Base-by-base conservation (phyloP, 2,797 vertebrate species). In the Molothrus aeneus region DNA sequence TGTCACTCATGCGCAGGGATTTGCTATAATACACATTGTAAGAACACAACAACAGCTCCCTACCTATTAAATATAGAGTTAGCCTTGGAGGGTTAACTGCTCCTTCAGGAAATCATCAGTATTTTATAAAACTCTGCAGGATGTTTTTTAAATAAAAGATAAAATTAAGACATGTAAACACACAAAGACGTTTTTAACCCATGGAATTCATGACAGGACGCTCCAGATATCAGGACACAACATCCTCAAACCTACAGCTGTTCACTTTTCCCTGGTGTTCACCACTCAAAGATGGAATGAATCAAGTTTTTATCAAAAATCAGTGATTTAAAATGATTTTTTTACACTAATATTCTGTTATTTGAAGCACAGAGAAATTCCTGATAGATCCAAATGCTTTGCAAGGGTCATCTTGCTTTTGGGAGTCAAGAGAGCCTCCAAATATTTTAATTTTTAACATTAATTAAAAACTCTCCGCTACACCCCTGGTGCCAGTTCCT, bases 21-120 rank as follows among this genome's bases (percentile, higher is more conserved):
- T 94, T 90, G 90, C 95, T 95, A 95, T 66, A 66, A 92, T 86
- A 94, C 89, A 96, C 51, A 80, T n/a, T 43, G 68, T 85, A 81
- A 95, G 91, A 95, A 94, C 80, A 87, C 79, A 43, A 80, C 15
- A 69, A 84, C 72, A 80, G 70, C 64, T 93, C 90, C 92, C 91
- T 81, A 84, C 45, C 51, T 16, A 79, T 88, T 91, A 81, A 72
- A 63, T 40, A 80, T 3, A 69, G 63, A 42, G 47, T 54, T 57
- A 61, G 47, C 92, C 40, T 80, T 43, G 91, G 90, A 71, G 79
- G 84, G 60, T 43, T 80, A 91, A 96, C 92, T 95, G 92, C 71
- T 96, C 79, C 84, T 91, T 95, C 87, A 80, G 75, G 61, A 93
- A 96, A 96, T 93, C 92, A 80, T 68, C 20, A 54, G 70, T n/a